phyloP scores from a whole-genome alignment of 2,888 invertebrate species.

The Melanchra persicariae region DNA sequence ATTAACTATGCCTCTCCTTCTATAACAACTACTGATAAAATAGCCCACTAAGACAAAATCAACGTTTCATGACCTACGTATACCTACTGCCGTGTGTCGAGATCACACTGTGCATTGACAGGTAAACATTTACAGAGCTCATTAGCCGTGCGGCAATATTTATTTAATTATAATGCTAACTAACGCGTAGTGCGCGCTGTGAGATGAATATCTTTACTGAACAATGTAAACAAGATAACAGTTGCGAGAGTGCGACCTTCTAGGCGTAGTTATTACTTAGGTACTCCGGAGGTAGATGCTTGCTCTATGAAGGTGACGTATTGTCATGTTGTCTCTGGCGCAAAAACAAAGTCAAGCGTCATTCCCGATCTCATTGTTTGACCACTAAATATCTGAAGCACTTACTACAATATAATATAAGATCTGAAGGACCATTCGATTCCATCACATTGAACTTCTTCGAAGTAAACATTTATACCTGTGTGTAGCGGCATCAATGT shows the following conservation, averaged over 20 bases:
- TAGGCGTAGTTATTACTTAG: neutral
- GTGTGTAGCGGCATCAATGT: too few relatives aligned
- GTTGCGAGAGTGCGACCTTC: slow-evolving; percentile 1
- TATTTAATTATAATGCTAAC: slow-evolving; percentile 30
- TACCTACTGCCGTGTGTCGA: neutral
- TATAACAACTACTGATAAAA: slow-evolving; percentile 5
- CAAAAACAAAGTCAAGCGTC: too few relatives aligned
- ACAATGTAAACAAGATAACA: slow-evolving; percentile 47
- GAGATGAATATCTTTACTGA: slow-evolving; percentile 23
- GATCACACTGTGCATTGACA: slow-evolving; percentile 15
- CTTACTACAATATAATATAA: too few relatives aligned
- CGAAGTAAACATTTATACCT: too few relatives aligned
- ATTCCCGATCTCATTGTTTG: too few relatives aligned
- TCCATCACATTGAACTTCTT: too few relatives aligned
- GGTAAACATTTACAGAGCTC: slow-evolving; percentile 40
- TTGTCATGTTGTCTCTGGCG: too few relatives aligned
- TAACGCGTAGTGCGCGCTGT: neutral
- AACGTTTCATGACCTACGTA: neutral
- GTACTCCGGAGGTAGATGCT: too few relatives aligned
- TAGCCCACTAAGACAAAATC: neutral
- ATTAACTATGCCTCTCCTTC: neutral
- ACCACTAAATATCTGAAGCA: too few relatives aligned
- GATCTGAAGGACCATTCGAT: too few relatives aligned
- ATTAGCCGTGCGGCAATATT: slow-evolving; percentile 26
- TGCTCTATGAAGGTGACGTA: too few relatives aligned